Conservation (phyloP, 2,113 vertebrate genomes). For the Sinocyclocheilus anshuiensis region DNA sequence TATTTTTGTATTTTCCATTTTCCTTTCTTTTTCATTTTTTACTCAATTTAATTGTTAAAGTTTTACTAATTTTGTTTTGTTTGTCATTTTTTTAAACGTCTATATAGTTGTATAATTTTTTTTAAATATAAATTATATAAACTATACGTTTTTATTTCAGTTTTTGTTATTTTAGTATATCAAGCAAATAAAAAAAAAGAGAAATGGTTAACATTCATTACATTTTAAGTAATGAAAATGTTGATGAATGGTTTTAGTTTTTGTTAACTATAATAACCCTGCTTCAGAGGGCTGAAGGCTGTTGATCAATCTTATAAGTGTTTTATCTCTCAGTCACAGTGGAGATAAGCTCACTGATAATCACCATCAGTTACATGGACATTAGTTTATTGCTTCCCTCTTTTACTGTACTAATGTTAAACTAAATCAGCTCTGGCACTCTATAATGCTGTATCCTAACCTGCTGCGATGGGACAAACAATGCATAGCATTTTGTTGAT, state of each 20-base stretch:
- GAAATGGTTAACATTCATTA: neutral
- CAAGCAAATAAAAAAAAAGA: no score
- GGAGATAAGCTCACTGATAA: constrained; percentile 40
- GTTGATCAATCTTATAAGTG: neutral
- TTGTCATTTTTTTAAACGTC: no score
- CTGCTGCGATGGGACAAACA: neutral
- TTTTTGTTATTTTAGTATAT: no score
- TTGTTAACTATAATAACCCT: neutral
- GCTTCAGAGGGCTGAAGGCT: neutral
- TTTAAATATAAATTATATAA: no score
- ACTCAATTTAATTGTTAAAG: no score
- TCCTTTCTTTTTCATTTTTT: neutral
- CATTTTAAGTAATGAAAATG: neutral
- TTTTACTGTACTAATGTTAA: constrained; percentile 24
- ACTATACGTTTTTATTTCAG: no score
- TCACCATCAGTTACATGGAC: neutral
- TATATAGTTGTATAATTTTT: no score
- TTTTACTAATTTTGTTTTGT: no score
- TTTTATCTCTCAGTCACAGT: constrained; percentile 7
- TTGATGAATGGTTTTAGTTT: neutral
- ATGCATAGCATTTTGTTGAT: neutral
- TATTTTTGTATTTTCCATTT: no score
- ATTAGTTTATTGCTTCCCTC: neutral
- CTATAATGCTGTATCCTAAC: neutral
- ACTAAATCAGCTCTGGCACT: neutral